Conservation (phyloP, 1,140 invertebrate genomes). For the Psilanteris sp. region DNA sequence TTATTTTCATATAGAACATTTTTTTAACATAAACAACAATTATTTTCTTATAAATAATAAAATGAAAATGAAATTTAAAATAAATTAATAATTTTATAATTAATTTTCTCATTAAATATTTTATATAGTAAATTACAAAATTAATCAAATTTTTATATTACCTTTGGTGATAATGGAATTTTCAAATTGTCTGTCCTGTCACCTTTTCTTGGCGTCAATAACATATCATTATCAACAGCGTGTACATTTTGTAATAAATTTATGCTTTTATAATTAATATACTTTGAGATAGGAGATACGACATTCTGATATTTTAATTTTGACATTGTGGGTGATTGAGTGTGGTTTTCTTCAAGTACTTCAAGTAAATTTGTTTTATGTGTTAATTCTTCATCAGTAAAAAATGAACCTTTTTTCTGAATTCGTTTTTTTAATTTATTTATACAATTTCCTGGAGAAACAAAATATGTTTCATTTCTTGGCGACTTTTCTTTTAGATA, state of each 20-base stretch:
- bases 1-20: no score
- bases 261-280: constrained; percentile 42
- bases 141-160: constrained; percentile 1
- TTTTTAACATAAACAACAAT: no score
- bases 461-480: constrained; percentile 13
- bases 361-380: background rate
- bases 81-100: no score
- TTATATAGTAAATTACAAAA: constrained; percentile 13
- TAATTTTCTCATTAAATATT: no score
- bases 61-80: no score
- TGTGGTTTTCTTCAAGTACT: background rate
- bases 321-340: no score
- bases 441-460: constrained; percentile 30
- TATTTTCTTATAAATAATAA: no score
- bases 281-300: constrained; percentile 37
- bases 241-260: constrained; percentile 41
- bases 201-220: constrained; percentile 33
- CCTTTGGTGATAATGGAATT: constrained; percentile 40
- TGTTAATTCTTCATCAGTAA: constrained; percentile 5
- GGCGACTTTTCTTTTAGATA: no score
- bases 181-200: constrained; percentile 6
- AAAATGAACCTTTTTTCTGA: constrained; percentile 21
- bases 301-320: constrained; percentile 42
- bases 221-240: constrained; percentile 27
- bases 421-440: background rate